Evolutionary conservation across 2,888 invertebrate species (phyloP), one percentile per base, ranked within the genome.

Genomic region (Gastrophysa polygoni): DNA sequence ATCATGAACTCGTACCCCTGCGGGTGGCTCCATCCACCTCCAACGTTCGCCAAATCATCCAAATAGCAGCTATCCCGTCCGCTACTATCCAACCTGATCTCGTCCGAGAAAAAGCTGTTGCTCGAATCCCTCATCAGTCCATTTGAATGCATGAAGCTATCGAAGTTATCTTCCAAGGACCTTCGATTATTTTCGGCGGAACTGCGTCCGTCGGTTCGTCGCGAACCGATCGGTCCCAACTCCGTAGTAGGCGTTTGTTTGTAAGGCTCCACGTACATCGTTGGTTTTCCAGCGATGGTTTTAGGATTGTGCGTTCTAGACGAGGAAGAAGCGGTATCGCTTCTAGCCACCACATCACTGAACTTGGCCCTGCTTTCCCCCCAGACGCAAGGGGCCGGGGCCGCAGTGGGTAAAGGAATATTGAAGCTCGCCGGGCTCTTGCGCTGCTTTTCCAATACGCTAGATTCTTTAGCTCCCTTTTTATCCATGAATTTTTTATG

Each of bases 271-370:
- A 81, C 80, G 59, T 78, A 80, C 74, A 80, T 74, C 2, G 79
- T 81, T 4, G 81, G 80, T 65, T 81, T 81, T 17, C 50, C 55
- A 20, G 54, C 50, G 18, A 28, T 29, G 16, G 43, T 50, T 57
- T 67, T 71, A 11, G 50, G 66, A 16, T 32, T 50, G 38, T 56
- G 47, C 47, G 51, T 16, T 32, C 32, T 7, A 10, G 32, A 2
- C 7, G 71, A 65, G 58, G 78, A 75, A 21, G n/a, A 34, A 2
- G 55, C 44, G 16, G 56, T 34, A 14, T 85, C 85, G 69, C 77
- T 85, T 10, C 86, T 77, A 0, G 87, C 86, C 1, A 87, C 87
- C 1, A 87, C 86, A 67, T 87, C 86, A 66, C 87, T 87, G 71
- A 87, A 87, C 38, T 83, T 84, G 0, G 86, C 86, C 52, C 83